Base-by-base conservation (phyloP, 2,797 vertebrate species). In the Limnodromus scolopaceus region DNA sequence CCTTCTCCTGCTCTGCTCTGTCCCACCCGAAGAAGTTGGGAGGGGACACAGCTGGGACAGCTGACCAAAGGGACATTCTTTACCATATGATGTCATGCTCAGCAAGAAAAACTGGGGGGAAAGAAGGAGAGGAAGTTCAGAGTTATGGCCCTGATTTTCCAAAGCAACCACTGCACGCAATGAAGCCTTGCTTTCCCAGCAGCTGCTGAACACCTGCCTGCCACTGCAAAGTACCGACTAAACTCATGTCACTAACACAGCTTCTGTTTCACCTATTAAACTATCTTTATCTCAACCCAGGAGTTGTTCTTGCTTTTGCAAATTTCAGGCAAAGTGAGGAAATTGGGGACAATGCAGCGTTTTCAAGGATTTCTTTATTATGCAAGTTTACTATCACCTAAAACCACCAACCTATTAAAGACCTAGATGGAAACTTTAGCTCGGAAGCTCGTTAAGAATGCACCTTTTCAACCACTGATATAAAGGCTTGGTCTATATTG, bases 331-430 rank as follows among this genome's bases (percentile, higher is more conserved):
- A 38, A 87, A 76, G 19, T 23, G 24, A 88, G 16, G 57, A 72
- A 72, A 87, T 1, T 1, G 4, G 17, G 22, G 9, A 43, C 30
- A 66, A 45, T 0, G 10, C n/a, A 65, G 45, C 0, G 0, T 43
- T 80, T 80, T 75, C 53, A 76, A 45, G 17, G 34, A 41, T 49
- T 86, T 84, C 58, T 97, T 96, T 93, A 95, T 93, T 94, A 78
- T 30, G 38, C 43, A 89, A 86, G 27, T 74, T 84, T 58, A 25
- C 66, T 88, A 45, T 22, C 66, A 72, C 41, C 92, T 96, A 93
- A 92, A 97, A 81, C 6, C 89, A 95, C 41, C 71, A 49, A 69
- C 12, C 10, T 89, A 82, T 80, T 57, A 79, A 89, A 85, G 61
- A 34, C 38, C 55, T 71, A 63, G 85, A 86, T 14, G 60, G 41